Conservation (phyloP, 2,888 invertebrate genomes). For the Camponotus fellah region DNA sequence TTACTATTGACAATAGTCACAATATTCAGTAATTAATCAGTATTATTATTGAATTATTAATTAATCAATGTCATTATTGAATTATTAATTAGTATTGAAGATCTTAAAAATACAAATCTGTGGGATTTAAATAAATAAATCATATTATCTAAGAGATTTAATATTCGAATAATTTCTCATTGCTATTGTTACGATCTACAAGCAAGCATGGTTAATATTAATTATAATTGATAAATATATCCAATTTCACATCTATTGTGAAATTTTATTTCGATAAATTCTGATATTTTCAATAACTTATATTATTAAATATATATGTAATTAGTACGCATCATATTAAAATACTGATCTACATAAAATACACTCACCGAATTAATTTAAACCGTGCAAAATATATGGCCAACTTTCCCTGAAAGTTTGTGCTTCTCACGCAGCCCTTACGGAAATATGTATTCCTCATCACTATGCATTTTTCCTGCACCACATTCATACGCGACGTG, state of each 20-base stretch:
- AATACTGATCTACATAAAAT: slow-evolving; percentile 1
- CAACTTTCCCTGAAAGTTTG: not conserved
- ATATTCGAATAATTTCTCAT: not conserved
- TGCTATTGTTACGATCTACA: not conserved
- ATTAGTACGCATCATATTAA: not conserved
- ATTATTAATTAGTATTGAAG: not conserved
- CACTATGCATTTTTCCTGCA: not conserved
- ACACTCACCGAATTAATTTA: not conserved
- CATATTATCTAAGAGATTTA: not conserved
- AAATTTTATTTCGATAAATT: not conserved
- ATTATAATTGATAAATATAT: not conserved
- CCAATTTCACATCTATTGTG: not conserved
- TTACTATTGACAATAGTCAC: not conserved
- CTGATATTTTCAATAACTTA: not conserved
- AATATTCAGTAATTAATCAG: not conserved
- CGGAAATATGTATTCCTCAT: slow-evolving; percentile 8
- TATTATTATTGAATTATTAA: not conserved
- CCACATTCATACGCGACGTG: not conserved
- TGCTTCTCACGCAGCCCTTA: not conserved
- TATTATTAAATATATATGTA: not conserved
- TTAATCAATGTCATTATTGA: not conserved
- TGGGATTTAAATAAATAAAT: not conserved
- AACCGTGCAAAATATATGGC: not conserved
- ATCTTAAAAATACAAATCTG: not conserved
- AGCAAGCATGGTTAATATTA: not conserved